Percentiles rank a stretch among this genome's conserved stretches.
Evolutionary conservation across 2,113 vertebrate species (phyloP).

Genomic region (Cottus gobio): DNA sequence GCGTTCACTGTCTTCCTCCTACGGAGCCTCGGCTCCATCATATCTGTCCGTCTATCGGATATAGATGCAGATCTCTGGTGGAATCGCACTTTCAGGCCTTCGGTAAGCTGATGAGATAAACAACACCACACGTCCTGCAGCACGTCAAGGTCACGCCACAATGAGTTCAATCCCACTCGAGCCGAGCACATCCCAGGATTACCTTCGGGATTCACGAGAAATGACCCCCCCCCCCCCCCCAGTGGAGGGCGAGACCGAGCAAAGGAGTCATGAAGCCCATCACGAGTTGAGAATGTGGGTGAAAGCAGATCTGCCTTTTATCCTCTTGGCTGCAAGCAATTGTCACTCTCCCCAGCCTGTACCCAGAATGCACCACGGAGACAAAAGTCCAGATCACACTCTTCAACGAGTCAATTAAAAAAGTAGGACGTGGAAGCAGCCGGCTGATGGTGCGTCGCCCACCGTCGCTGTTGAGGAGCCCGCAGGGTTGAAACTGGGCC

Average conservation of each 20-base stretch:
- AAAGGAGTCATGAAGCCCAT: conserved; percentile 62
- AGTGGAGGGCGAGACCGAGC: conserved; percentile 40
- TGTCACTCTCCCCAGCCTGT: conserved; percentile 45
- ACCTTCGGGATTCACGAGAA: conserved; percentile 38
- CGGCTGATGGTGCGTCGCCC: conserved; percentile 12
- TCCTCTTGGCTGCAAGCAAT: conserved; percentile 51
- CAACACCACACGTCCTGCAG: conserved; percentile 7
- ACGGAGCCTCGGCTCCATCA: no score
- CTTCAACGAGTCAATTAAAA: conserved; percentile 54
- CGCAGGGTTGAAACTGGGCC: conserved; percentile 24
- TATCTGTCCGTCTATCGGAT: no score
- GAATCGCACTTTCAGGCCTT: neutral
- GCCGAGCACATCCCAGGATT: conserved; percentile 19
- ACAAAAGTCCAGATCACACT: conserved; percentile 55
- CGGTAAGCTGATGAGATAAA: neutral
- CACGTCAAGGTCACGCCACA: conserved; percentile 46
- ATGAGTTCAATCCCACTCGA: conserved; percentile 37
- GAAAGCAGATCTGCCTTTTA: conserved; percentile 70
- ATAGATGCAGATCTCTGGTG: neutral
- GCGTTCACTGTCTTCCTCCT: conserved; percentile 20
- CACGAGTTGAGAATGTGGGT: conserved; percentile 42
- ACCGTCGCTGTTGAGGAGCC: conserved; percentile 24
- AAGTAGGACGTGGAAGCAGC: conserved; percentile 24
- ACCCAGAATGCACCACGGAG: conserved; percentile 37
- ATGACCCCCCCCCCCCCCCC: conserved; percentile 22